A percentile compares a stretch with the other conserved stretches of the same genome.
Evolutionary conservation across 2,797 vertebrate genomes (phyloP).

Genomic region (Sphaeramia orbicularis): DNA sequence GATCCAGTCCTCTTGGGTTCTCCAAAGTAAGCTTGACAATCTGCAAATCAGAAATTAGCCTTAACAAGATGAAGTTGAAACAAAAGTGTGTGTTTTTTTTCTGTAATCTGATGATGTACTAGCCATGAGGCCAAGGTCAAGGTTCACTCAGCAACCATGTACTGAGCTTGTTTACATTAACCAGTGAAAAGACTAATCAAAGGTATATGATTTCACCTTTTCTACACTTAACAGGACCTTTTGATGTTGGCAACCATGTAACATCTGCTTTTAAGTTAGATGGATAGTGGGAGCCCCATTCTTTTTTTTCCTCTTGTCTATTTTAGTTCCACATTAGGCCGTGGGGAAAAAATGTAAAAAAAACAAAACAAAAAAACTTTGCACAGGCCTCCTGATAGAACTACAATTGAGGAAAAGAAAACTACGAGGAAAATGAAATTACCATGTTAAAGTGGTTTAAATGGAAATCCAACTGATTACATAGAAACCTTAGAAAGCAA

Average conservation of each 20-base stretch:
- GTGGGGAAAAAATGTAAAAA: slow-evolving; percentile 4
- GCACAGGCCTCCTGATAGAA: slow-evolving; percentile 45
- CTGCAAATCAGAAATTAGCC: slow-evolving; percentile 86
- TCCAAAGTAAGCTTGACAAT: slow-evolving; percentile 83
- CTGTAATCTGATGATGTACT: slow-evolving; percentile 72
- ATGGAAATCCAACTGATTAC: slow-evolving; percentile 60
- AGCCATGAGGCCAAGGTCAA: slow-evolving; percentile 71
- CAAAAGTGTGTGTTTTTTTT: slow-evolving; percentile 36
- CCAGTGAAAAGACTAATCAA: slow-evolving; percentile 79
- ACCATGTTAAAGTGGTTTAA: slow-evolving; percentile 37
- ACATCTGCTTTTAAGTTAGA: slow-evolving; percentile 83
- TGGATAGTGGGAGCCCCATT: slow-evolving; percentile 41
- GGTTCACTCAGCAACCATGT: slow-evolving; percentile 73
- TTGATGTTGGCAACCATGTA: slow-evolving; percentile 81
- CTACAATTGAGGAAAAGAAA: slow-evolving; percentile 37
- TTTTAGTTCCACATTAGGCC: slow-evolving; percentile 54
- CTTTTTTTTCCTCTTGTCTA: slow-evolving; percentile 32
- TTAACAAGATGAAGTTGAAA: slow-evolving; percentile 78
- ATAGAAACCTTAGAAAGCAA: slow-evolving; percentile 45
- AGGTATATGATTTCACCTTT: slow-evolving; percentile 83
- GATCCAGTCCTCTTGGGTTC: slow-evolving; percentile 62
- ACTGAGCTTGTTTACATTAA: slow-evolving; percentile 76
- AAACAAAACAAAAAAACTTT: slow-evolving; percentile 37
- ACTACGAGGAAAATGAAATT: slow-evolving; percentile 63
- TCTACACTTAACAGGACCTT: slow-evolving; percentile 77